Conservation (phyloP, 53 echinoderm and acorn worm genomes). For the Luidia sarsii region DNA sequence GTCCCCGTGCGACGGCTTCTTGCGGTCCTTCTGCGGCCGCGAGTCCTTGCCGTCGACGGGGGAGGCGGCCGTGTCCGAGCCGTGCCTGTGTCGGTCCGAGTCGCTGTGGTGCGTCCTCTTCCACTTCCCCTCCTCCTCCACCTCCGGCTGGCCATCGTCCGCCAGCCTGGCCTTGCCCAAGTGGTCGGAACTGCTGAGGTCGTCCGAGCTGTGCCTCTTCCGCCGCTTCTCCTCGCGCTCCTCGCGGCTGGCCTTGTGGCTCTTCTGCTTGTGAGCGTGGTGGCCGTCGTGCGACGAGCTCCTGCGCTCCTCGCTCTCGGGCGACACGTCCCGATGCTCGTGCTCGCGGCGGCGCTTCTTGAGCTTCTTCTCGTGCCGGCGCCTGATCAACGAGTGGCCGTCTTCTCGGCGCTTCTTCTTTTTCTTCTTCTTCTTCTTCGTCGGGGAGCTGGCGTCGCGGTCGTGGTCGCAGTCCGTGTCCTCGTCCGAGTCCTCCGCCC, state of each 20-base stretch:
- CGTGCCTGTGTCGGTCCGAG: conserved; percentile 51
- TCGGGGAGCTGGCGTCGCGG: not conserved
- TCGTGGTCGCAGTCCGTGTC: conserved; percentile 7
- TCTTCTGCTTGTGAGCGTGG: not conserved
- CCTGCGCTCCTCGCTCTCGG: conserved; percentile 16
- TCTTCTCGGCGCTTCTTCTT: conserved; percentile 1
- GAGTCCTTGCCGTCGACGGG: conserved; percentile 24
- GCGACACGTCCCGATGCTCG: not conserved
- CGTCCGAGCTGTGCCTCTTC: conserved; percentile 45
- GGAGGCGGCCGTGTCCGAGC: conserved; percentile 48
- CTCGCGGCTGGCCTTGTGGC: not conserved
- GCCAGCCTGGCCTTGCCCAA: not conserved
- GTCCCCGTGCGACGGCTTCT: not conserved
- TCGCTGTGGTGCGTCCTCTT: conserved; percentile 4
- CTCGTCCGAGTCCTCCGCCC: conserved; percentile 6
- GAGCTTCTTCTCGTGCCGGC: conserved; percentile 11
- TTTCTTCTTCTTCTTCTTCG: not conserved
- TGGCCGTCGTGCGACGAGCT: not conserved
- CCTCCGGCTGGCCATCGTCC: not conserved
- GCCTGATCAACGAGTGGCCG: conserved; percentile 7
- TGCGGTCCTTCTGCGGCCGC: conserved; percentile 12
- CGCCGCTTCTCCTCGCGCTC: not conserved
- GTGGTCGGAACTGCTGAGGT: conserved; percentile 15
- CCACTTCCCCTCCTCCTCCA: not conserved
- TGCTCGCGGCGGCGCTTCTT: not conserved